Conservation (phyloP, 2,797 vertebrate genomes). For the Pseudochromis fuscus region DNA sequence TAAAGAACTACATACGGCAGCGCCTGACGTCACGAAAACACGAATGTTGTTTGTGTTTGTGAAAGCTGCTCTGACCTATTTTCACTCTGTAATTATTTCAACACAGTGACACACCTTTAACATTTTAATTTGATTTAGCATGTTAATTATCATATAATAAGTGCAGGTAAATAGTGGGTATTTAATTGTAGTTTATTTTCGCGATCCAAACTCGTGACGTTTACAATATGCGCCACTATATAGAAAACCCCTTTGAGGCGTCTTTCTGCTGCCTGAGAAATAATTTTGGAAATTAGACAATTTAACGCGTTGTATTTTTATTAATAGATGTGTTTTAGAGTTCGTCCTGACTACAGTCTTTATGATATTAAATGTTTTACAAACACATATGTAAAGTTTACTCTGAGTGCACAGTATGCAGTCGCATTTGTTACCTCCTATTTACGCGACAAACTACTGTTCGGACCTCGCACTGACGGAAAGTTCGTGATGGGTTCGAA, state of each 20-base stretch:
- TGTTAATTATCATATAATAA: background rate
- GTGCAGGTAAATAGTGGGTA: fast-evolving
- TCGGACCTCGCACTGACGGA: constrained; percentile 45
- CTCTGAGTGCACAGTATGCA: fast-evolving
- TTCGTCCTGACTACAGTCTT: fast-evolving
- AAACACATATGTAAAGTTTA: background rate
- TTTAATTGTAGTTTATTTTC: constrained; percentile 38
- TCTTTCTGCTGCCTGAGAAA: constrained; percentile 39
- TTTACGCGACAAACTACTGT: constrained; percentile 73
- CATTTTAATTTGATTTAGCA: fast-evolving
- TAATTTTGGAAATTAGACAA: background rate
- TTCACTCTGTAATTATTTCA: constrained; percentile 15
- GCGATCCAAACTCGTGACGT: constrained; percentile 14
- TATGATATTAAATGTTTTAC: fast-evolving
- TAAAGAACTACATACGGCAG: constrained; percentile 58
- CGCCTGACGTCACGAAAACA: constrained; percentile 51
- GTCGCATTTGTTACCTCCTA: constrained; percentile 48
- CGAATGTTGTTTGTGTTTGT: constrained; percentile 67
- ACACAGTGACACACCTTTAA: fast-evolving
- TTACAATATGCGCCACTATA: constrained; percentile 21
- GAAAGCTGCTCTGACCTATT: constrained; percentile 47
- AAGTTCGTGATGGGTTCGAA: constrained; percentile 75
- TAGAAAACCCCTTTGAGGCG: constrained; percentile 12
- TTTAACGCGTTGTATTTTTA: background rate
- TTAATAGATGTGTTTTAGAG: fast-evolving